Conservation (phyloP, 2,888 invertebrate genomes). For the Noctua janthina region DNA sequence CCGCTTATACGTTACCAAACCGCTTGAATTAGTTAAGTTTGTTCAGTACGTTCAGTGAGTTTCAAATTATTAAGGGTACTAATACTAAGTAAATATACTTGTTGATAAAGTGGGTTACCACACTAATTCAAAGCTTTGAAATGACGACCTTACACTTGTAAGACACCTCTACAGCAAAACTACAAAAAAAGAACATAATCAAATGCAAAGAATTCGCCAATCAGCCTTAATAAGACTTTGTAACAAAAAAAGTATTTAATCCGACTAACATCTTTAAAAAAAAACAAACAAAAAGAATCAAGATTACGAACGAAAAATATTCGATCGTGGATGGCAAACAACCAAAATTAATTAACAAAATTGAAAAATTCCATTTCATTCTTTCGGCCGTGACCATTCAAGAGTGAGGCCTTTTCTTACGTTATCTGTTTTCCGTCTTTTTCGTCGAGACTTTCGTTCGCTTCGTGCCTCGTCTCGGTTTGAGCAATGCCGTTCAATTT, state of each 20-base stretch:
- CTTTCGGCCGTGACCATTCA: slow-evolving; percentile 44
- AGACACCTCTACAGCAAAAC: not conserved
- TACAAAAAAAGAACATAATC: not conserved
- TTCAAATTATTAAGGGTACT: not conserved
- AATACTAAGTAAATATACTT: not conserved
- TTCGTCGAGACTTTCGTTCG: slow-evolving; percentile 23
- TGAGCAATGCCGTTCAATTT: slow-evolving; percentile 41
- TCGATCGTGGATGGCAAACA: slow-evolving; percentile 47
- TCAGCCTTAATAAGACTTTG: not conserved
- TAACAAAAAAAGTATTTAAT: slow-evolving; percentile 18
- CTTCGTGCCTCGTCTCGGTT: slow-evolving; percentile 20
- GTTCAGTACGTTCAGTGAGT: not conserved
- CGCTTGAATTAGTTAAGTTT: not conserved
- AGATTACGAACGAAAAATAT: slow-evolving; percentile 48
- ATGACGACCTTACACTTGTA: not conserved
- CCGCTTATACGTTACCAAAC: not conserved
- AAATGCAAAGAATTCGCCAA: slow-evolving; percentile 5
- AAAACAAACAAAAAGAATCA: slow-evolving; percentile 34
- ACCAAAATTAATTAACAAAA: slow-evolving; percentile 61
- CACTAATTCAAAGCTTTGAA: slow-evolving; percentile 1
- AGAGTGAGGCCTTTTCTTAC: slow-evolving; percentile 39
- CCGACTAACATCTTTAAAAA: slow-evolving; percentile 4
- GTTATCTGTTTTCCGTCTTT: slow-evolving; percentile 26
- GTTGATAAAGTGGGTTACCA: not conserved
- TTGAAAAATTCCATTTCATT: slow-evolving; percentile 61